Conservation (phyloP, 2,888 invertebrate species). For the Spodoptera picta region DNA sequence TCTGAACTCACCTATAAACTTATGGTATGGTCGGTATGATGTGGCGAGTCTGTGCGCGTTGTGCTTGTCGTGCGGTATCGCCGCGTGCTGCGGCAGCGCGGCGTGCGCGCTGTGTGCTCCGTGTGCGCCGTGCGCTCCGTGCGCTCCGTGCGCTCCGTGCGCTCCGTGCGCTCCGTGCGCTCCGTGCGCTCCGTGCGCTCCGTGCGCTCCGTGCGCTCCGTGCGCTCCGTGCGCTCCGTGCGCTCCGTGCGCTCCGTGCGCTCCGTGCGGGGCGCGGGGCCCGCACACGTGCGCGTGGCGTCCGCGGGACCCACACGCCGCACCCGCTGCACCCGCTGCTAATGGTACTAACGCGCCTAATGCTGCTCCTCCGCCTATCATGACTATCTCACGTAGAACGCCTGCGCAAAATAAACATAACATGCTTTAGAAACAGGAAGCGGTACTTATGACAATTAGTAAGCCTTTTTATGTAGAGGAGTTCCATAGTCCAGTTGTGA, state of each 20-base stretch:
- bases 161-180: slow-evolving; percentile 89
- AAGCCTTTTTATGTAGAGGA: too few species aligned
- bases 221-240: slow-evolving; percentile 90
- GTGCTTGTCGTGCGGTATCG: slow-evolving; percentile 92
- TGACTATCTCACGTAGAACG: slow-evolving; percentile 93
- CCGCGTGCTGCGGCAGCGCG: slow-evolving; percentile 54
- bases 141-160: slow-evolving; percentile 69
- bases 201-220: slow-evolving; percentile 63
- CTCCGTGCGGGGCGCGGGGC: slow-evolving; percentile 63
- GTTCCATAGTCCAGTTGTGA: too few species aligned
- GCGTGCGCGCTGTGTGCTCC: slow-evolving; percentile 89
- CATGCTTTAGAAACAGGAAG: too few species aligned
- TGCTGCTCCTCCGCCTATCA: slow-evolving; percentile 93
- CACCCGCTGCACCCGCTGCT: slow-evolving; percentile 93
- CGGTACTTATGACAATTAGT: too few species aligned
- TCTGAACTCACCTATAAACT: slow-evolving; percentile 92
- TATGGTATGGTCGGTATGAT: slow-evolving; percentile 93
- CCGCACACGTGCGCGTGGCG: too few species aligned
- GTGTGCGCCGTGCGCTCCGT: slow-evolving; percentile 91
- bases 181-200: slow-evolving; percentile 66
- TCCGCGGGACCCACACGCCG: slow-evolving; percentile 52
- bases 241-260: slow-evolving; percentile 78
- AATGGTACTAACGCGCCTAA: slow-evolving; percentile 95
- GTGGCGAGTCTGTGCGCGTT: slow-evolving; percentile 92
- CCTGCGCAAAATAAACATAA: slow-evolving; percentile 59